Evolutionary conservation across 2,797 vertebrate species (phyloP), one percentile per base, ranked within the genome.

Genomic region (Channa striata): DNA sequence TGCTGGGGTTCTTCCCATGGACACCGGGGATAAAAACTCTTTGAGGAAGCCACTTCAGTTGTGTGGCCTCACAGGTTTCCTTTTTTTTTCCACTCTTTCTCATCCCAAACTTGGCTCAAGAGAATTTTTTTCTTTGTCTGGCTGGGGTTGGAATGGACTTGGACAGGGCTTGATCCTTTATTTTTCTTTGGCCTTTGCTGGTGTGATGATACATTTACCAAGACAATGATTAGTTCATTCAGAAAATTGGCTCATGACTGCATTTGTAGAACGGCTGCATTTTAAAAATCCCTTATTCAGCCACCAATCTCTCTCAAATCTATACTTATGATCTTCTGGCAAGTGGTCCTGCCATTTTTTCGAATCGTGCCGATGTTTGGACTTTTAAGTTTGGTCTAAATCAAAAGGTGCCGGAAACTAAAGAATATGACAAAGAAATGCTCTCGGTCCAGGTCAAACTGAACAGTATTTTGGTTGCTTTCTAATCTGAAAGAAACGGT

Each of bases 1-100:
- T 93, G 93, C 95, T 95, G 95, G 94, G 95, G 92, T 95, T 95
- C 95, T 98, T 99, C 97, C 97, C 97, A 99, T 98, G 97, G 95
- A 89, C 87, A 65, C 87, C 78, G 76, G 46, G 83, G 85, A 85
- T 86, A 62, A 82, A 73, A 79, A 74, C 50, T 72, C 85, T 91
- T 82, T 85, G 79, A 91, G 87, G 90, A 89, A 82, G 73, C 80
- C 62, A 54, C 82, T 84, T 85, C 76, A 77, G 76, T 87, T 77
- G 84, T 81, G 78, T 77, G 68, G 80, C 81, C 72, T 89, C 39
- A 68, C 84, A 89, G 90, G 92, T 92, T 87, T 66, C 84, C 62
- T 63, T 64, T 62, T 66, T 48, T 17, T 12, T 43, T 59, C 36
- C 21, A 30, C 21, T 17, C 21, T 10, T 20, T 46, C 61, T 60